Base-by-base conservation (phyloP, 53 echinoderm and acorn worm species). In the Apostichopus leukothele region DNA sequence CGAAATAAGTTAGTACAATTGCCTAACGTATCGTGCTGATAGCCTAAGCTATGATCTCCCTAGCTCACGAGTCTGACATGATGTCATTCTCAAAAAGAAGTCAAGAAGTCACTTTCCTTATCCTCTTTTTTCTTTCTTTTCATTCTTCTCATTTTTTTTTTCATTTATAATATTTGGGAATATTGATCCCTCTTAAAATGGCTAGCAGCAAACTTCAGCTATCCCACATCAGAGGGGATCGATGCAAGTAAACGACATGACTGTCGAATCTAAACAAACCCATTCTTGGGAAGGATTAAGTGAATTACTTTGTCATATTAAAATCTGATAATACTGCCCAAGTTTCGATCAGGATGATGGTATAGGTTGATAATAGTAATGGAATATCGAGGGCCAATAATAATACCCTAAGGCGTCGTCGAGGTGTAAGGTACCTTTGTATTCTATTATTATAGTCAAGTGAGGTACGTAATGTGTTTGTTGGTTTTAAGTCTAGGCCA, bases 241-340 rank as follows among this genome's bases (percentile, higher is more conserved):
- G 80, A 80, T 80, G 80, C 23, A 52, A 81, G 59, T 53, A 81
- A 39, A 39, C 59, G 21, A n/a, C 4, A 55, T 54, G 22, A 81
- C 55, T 81, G 54, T 59, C 55, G 81, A 81, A 81, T 55, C 81
- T 59, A 81, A 81, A 81, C 59, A 14, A 18, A 23, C 71, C 22
- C 55, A 57, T 81, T 59, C 52, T 20, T 39, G 39, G 60, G 81
- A 81, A 79, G 59, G 39, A 54, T 81, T 81, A 81, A 81, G 81
- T 81, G 81, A 81, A 81, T 81, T 81, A 81, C 81, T 53, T 54
- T 81, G 81, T 81, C 81, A 81, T 81, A 81, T 81, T 54, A 81
- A 81, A 78, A 81, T 81, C 81, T 20, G 81, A 81, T 81, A 59
- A 59, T 59, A 81, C 55, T 54, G 54, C 22, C 39, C 39, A 22